Conservation (phyloP, 2,888 invertebrate genomes). For the Reticulitermes lucifugus region DNA sequence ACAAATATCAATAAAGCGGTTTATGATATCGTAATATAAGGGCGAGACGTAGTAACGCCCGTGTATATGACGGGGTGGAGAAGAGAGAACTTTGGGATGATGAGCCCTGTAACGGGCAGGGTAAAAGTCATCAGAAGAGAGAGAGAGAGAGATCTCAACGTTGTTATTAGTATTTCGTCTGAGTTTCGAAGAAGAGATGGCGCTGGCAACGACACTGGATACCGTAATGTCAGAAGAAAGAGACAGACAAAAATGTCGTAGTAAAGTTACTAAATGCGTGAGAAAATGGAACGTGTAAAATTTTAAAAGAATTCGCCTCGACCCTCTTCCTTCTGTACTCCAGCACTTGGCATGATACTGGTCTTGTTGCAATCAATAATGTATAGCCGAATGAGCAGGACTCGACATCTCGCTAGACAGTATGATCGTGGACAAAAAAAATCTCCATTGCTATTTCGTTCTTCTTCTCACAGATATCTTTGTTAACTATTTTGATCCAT, state of each 20-base stretch:
- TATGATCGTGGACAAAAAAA: too few species aligned
- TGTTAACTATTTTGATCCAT: too few species aligned
- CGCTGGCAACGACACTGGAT: slow-evolving; percentile 18
- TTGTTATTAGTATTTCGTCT: slow-evolving; percentile 40
- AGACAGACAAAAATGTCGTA: background rate
- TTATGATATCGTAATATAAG: slow-evolving; percentile 44
- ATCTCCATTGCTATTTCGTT: too few species aligned
- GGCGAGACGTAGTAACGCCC: slow-evolving; percentile 19
- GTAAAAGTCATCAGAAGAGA: slow-evolving; percentile 18
- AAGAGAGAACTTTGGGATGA: slow-evolving; percentile 15
- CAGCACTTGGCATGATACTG: background rate
- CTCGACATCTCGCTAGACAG: too few species aligned
- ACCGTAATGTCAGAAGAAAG: slow-evolving; percentile 22
- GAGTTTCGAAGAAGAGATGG: background rate
- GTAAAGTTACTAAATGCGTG: slow-evolving; percentile 6
- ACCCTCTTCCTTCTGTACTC: background rate
- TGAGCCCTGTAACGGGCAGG: slow-evolving; percentile 28
- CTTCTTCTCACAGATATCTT: too few species aligned
- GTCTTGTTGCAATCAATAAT: background rate
- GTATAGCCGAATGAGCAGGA: background rate
- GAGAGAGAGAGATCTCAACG: slow-evolving; percentile 12
- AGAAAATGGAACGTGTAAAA: slow-evolving; percentile 21
- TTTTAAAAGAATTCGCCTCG: background rate
- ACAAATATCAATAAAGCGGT: slow-evolving; percentile 47
- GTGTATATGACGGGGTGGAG: slow-evolving; percentile 15